phyloP scores from a whole-genome alignment of 2,113 vertebrate genomes.

The Ellobius talpinus region DNA sequence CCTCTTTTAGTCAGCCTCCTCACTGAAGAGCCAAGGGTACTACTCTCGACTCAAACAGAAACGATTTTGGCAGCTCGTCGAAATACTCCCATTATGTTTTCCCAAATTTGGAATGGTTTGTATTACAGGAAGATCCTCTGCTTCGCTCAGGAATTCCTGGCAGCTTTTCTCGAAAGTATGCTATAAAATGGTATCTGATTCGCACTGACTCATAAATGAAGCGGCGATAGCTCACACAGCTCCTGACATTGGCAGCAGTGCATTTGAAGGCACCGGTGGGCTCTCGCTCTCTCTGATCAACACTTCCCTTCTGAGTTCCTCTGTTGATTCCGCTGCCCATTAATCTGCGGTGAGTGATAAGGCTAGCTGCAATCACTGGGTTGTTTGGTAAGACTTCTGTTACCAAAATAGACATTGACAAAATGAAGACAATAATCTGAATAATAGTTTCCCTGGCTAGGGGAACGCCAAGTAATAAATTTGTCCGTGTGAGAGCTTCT shows the following conservation, averaged over 20 bases:
- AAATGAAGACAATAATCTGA: not conserved
- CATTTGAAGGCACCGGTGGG: not conserved
- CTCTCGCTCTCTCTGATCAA: constrained; percentile 10
- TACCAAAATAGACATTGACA: not conserved
- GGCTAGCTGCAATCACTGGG: not conserved
- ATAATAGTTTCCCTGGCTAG: not conserved
- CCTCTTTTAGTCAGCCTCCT: not conserved
- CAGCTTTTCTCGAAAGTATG: constrained; percentile 48
- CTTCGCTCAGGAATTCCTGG: constrained; percentile 61
- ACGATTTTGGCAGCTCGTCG: constrained; percentile 48
- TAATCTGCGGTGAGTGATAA: not conserved
- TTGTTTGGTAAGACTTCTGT: not conserved
- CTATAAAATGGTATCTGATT: constrained; percentile 66
- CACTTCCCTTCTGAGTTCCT: not conserved
- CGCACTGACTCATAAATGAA: constrained; percentile 54
- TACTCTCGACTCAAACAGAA: constrained; percentile 33
- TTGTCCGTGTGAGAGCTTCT: not conserved
- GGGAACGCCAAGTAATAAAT: not conserved
- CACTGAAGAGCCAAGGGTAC: not conserved
- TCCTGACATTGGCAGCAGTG: not conserved
- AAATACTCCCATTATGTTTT: constrained; percentile 51
- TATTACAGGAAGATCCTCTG: constrained; percentile 51
- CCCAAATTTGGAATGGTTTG: constrained; percentile 69
- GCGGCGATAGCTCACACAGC: not conserved
- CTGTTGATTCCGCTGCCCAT: not conserved